These are phyloP conservation scores for Mionectes macconnelli DNA, from an alignment of 2,113 vertebrate species.

Conservation along the genomic window DNA sequence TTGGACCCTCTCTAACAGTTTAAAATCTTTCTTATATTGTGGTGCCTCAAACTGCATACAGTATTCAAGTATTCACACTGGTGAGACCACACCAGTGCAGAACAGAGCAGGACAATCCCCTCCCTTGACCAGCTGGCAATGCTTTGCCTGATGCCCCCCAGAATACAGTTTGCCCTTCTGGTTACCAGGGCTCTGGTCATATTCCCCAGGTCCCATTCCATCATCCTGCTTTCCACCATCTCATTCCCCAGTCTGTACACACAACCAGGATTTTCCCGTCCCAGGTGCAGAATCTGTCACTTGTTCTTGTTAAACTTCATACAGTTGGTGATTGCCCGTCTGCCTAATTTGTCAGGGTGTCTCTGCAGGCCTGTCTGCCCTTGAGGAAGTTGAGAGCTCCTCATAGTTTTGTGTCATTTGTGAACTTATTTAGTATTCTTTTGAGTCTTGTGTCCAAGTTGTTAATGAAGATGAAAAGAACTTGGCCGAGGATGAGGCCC, in stretches of 20 bases:
- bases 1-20: neutral
- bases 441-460: neutral
- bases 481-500: neutral
- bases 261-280: neutral
- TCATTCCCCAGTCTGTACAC: neutral
- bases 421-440: neutral
- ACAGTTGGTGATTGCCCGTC: neutral
- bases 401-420: neutral
- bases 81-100: fast-evolving
- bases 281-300: neutral
- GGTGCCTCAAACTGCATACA: too few relatives aligned
- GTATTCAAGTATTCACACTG: too few relatives aligned
- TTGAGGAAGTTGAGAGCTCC: neutral
- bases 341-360: neutral
- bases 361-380: neutral
- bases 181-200: neutral
- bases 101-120: neutral
- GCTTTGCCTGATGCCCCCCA: neutral
- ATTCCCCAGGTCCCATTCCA: too few relatives aligned
- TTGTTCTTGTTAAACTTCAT: neutral
- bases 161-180: fast-evolving
- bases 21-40: neutral
- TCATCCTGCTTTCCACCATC: fast-evolving
- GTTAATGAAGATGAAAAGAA: neutral
- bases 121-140: fast-evolving